Percentiles rank a stretch among this genome's conserved stretches.
Conservation (phyloP, 2,113 vertebrate species). For the Sisor rabdophorus region DNA sequence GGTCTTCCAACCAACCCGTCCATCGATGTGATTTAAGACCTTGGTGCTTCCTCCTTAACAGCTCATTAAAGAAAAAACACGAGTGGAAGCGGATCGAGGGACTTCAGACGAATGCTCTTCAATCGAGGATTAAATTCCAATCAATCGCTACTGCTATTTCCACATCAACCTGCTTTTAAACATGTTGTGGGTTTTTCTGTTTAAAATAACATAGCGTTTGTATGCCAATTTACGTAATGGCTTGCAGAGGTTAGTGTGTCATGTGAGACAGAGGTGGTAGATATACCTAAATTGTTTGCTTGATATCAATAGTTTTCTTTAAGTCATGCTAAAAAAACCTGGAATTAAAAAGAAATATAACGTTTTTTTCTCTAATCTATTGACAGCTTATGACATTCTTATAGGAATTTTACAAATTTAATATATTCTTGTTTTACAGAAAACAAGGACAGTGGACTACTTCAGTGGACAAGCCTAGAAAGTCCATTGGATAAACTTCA, state of each 20-base stretch:
- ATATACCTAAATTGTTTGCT: background rate
- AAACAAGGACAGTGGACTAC: background rate
- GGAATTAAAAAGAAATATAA: background rate
- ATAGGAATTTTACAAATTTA: background rate
- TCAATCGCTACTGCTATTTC: conserved; percentile 2
- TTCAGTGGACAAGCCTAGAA: no score
- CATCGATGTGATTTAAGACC: conserved; percentile 54
- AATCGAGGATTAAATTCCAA: conserved; percentile 23
- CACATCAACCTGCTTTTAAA: conserved; percentile 7
- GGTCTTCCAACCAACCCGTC: conserved; percentile 50
- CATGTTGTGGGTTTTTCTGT: background rate
- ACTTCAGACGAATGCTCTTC: conserved; percentile 32
- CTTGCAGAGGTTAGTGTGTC: background rate
- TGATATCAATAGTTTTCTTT: background rate
- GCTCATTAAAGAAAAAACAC: conserved; percentile 41
- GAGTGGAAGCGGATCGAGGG: conserved; percentile 6
- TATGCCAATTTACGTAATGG: background rate
- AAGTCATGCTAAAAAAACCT: no score
- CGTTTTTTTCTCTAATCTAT: background rate
- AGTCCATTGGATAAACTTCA: background rate
- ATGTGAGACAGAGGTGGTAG: background rate
- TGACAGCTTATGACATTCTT: background rate
- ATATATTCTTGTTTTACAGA: background rate
- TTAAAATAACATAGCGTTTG: background rate
- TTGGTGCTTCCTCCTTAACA: conserved; percentile 47